Percentiles rank a stretch among this genome's conserved stretches.
Conservation (phyloP, 2,113 vertebrate genomes). For the Urocitellus parryii region DNA sequence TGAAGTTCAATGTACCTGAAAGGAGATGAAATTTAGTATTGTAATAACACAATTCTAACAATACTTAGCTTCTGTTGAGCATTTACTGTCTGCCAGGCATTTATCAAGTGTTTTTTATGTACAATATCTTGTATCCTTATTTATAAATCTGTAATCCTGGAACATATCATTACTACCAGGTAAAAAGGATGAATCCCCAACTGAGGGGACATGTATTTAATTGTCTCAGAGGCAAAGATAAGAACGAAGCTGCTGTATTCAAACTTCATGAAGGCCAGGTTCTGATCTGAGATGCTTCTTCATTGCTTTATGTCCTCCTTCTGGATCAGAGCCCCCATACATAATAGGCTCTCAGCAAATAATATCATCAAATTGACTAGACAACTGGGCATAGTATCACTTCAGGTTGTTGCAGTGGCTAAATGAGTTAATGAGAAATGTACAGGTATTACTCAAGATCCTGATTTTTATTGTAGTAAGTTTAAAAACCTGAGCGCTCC, state of each 20-base stretch:
- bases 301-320: not conserved
- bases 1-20: slow-evolving; percentile 9
- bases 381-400: not conserved
- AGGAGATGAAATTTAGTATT: slow-evolving; percentile 29
- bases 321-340: not conserved
- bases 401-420: not conserved
- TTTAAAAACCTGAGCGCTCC: slow-evolving; percentile 23
- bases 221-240: slow-evolving; percentile 16
- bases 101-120: not conserved
- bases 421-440: slow-evolving; percentile 45
- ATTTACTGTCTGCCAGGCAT: not conserved
- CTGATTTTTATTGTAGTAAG: not conserved
- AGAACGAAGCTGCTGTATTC: not conserved
- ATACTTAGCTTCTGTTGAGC: not conserved
- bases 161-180: not conserved
- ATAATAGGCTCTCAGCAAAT: not conserved
- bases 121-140: not conserved
- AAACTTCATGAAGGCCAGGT: not conserved
- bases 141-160: not conserved
- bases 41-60: not conserved
- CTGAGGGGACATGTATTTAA: not conserved
- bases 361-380: not conserved
- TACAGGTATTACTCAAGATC: not conserved
- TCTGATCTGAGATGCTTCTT: not conserved
- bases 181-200: not conserved